Evolutionary conservation across 2,797 vertebrate genomes (phyloP), one percentile per base, ranked within the genome.

Genomic region (Notolepis coatsorum): DNA sequence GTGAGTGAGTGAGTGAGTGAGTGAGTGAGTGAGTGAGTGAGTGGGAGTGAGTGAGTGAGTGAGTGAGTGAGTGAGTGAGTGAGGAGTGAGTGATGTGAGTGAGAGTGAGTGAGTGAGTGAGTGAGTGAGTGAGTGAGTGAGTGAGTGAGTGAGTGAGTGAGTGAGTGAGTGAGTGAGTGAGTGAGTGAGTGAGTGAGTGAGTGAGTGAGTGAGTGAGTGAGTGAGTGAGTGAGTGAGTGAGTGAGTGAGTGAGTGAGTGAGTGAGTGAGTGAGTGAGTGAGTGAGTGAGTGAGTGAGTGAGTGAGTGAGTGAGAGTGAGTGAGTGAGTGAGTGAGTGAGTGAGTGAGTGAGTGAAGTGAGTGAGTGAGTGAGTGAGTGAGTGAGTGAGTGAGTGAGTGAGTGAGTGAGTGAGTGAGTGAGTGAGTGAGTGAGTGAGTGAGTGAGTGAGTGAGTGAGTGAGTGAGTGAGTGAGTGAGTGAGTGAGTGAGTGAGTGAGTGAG

Each of bases 391-490:
- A n/a, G n/a, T n/a, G n/a, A n/a, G n/a, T n/a, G n/a, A n/a, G n/a
- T n/a, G n/a, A n/a, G n/a, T n/a, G n/a, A n/a, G n/a, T 24, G 17
- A 35, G 3, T 39, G 23, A 12, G 35, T 31, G 30, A 12, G 9
- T 37, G 35, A 12, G 30, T 42, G 39, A 18, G 39, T 41, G 21
- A 8, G 13, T 27, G 23, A 15, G 54, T 45, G 54, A 12, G 17
- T 42, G 25, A 18, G 15, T 42, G 38, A 12, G 28, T 54, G 52
- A 48, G 66, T 78, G 12, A 69, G 18, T 73, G 41, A 27, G 37
- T 46, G 42, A 42, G 31, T 9, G 8, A n/a, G 45, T 38, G 25
- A 28, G 46, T 27, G 46, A 2, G 51, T 60, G 33, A 31, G 30
- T 17, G 60, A 28, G 27, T 38, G 33, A 61, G 53, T 25, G 49